These are phyloP conservation scores for Zapus hudsonius DNA, from an alignment of 2,113 vertebrate genomes.

Conservation along the genomic window DNA sequence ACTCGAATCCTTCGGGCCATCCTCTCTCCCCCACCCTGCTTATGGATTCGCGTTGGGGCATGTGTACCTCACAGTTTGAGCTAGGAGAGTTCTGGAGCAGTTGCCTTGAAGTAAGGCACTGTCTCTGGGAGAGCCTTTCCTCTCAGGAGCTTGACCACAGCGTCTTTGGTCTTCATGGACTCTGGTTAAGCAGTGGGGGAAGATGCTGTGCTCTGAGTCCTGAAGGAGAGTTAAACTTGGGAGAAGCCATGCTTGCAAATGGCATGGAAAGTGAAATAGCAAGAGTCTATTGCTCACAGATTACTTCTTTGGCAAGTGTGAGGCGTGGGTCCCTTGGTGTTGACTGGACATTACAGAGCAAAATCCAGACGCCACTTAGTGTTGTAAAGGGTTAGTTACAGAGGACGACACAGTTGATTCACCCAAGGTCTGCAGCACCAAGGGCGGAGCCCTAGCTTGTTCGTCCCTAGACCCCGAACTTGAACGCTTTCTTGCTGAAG, in stretches of 20 bases:
- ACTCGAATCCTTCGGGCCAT: background rate
- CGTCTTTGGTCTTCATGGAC: background rate
- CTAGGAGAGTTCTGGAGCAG: background rate
- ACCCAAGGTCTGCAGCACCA: background rate
- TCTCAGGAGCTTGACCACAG: background rate
- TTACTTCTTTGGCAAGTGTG: background rate
- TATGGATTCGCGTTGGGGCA: background rate
- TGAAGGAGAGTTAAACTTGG: background rate
- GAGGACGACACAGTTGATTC: background rate
- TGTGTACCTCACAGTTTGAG: background rate
- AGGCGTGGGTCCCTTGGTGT: background rate
- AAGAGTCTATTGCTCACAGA: background rate
- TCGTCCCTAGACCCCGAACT: background rate
- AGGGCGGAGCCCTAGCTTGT: background rate
- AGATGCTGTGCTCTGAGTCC: background rate
- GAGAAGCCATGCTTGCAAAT: background rate
- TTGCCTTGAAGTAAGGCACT: background rate
- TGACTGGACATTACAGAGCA: background rate
- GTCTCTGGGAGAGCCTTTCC: background rate
- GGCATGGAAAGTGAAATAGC: background rate
- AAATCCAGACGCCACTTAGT: background rate
- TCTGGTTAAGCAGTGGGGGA: background rate
- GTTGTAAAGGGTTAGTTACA: background rate
- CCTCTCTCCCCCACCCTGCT: background rate
- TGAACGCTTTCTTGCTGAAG: background rate